phyloP scores from a whole-genome alignment of 2,113 vertebrate species.

The Promerops cafer region DNA sequence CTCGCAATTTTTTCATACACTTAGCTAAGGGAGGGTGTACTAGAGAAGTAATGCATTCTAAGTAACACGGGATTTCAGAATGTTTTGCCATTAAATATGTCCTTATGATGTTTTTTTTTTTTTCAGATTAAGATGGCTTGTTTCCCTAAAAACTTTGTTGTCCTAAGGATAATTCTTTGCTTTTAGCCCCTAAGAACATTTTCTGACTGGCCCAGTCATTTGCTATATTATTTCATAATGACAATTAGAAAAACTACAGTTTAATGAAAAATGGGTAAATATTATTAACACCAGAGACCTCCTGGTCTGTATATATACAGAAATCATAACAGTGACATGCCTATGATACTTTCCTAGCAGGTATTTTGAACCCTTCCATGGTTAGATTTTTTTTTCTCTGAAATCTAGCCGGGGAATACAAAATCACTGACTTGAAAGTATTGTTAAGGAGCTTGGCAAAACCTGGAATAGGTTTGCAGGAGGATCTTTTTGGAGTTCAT shows the following conservation, averaged over 20 bases:
- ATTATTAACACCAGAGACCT: background rate
- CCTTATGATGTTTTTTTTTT: background rate
- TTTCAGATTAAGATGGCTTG: background rate
- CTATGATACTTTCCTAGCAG: background rate
- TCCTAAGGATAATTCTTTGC: background rate
- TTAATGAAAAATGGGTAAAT: background rate
- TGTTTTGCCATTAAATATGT: background rate
- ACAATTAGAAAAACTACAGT: background rate
- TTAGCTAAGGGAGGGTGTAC: background rate
- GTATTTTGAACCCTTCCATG: background rate
- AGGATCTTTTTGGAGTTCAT: background rate
- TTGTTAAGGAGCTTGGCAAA: background rate
- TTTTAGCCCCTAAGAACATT: background rate
- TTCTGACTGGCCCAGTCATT: background rate
- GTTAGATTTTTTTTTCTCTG: background rate
- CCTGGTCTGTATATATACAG: background rate
- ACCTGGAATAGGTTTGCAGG: background rate
- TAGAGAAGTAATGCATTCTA: background rate
- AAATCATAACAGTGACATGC: background rate
- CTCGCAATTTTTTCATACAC: rapidly evolving
- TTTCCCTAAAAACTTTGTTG: background rate
- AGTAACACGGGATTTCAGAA: background rate
- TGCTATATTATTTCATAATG: background rate
- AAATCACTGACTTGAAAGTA: background rate
- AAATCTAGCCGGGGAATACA: background rate